Evolutionary conservation across 2,797 vertebrate genomes (phyloP), one percentile per base, ranked within the genome.

Genomic region (Acrossocheilus wenchowensis): DNA sequence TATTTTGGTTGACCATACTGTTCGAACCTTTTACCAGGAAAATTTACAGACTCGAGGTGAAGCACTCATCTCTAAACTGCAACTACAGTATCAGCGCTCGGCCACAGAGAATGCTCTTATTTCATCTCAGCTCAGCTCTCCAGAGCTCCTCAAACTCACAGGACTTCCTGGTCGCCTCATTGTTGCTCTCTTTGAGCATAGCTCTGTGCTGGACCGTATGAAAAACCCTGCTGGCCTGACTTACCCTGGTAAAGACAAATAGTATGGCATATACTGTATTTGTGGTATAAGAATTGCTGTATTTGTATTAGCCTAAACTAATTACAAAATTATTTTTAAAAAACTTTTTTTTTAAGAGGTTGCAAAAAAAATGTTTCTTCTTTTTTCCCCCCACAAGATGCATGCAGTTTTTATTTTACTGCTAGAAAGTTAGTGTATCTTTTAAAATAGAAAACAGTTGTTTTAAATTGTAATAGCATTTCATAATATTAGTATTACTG

Each of bases 91-190:
- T 71, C 96, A 95, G 90, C 94, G 95, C 21, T 97, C 97, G 0
- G 97, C 97, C 10, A 99, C 97, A 0, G 98, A 98, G 91, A 97
- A 97, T 0, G 92, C 95, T 2, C 92, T 99, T 80, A 94, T 96
- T 26, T 88, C 90, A 1, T 94, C 94, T 83, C 93, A 93, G 81
- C 86, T 99, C 85, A 95, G 94, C 92, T 93, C 91, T 12, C 91
- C 94, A 0, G 97, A 98, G 52, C 93, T 95, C 23, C 90, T 97
- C 5, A 96, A 97, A 41, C 94, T 93, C 68, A 94, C 96, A 0
- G 96, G 96, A 0, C 94, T 96, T 86, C 98, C 98, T 0, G 95
- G 95, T 1, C 95, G 94, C 3, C 97, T 99, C 50, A 95, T 98
- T 0, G 88, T 95, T 41, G 93, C 95, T 6, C 95, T 99, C 3